Conservation (phyloP, 2,797 vertebrate species). For the Pyrocephalus nanus region DNA sequence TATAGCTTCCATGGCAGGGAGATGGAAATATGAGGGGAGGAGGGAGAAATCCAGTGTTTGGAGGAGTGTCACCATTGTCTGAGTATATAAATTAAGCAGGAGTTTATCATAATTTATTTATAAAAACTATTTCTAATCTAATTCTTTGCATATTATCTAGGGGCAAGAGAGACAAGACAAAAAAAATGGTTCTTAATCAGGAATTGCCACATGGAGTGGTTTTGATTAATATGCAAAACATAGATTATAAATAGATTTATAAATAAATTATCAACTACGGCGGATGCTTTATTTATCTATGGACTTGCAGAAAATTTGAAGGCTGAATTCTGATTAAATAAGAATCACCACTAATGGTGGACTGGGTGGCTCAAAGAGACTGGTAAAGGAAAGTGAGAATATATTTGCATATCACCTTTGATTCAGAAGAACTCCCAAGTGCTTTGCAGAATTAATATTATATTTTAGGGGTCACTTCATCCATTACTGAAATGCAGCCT, state of each 20-base stretch:
- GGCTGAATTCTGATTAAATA: conserved; percentile 73
- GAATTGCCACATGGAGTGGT: conserved; percentile 56
- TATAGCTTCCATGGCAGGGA: background rate
- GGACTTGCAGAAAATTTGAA: conserved; percentile 66
- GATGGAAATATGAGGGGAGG: background rate
- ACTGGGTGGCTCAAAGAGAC: conserved; percentile 42
- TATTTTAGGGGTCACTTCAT: conserved; percentile 62
- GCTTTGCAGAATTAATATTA: conserved; percentile 57
- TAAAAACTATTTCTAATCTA: conserved; percentile 74
- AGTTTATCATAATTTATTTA: conserved; percentile 75
- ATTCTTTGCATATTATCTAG: conserved; percentile 66
- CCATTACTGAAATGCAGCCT: conserved; percentile 19
- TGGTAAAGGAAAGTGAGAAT: conserved; percentile 30
- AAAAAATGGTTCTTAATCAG: conserved; percentile 56
- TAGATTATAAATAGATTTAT: conserved; percentile 74
- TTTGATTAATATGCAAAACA: conserved; percentile 74
- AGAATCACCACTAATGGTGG: conserved; percentile 56
- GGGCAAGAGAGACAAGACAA: conserved; percentile 29
- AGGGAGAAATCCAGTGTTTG: background rate
- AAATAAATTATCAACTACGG: conserved; percentile 73
- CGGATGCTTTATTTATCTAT: conserved; percentile 71
- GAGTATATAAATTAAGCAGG: conserved; percentile 63
- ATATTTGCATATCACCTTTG: conserved; percentile 66
- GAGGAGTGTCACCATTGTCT: conserved; percentile 26
- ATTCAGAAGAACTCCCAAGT: conserved; percentile 38